phyloP scores from a whole-genome alignment of 2,797 vertebrate genomes.

The Esox masquinongy region DNA sequence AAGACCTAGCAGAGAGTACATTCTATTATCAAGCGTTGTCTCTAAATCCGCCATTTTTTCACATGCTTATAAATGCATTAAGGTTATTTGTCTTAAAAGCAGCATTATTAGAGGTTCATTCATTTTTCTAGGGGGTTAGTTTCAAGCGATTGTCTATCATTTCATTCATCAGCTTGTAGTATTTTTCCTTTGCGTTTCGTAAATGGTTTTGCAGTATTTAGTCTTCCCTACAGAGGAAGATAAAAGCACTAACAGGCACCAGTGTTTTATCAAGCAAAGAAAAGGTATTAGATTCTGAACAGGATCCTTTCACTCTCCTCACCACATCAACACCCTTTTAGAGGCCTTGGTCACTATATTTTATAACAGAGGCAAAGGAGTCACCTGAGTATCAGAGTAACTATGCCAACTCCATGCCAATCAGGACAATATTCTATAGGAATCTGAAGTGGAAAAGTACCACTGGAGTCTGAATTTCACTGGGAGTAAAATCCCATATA shows the following conservation, averaged over 20 bases:
- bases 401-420: not conserved
- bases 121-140: slow-evolving; percentile 45
- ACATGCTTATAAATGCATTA: slow-evolving; percentile 72
- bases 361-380: not conserved
- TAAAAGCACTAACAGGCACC: slow-evolving; percentile 73
- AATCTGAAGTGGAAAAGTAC: not conserved
- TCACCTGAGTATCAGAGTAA: not conserved
- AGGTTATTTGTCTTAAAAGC: slow-evolving; percentile 66
- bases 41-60: slow-evolving; percentile 54
- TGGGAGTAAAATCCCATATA: not conserved
- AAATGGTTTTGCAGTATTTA: slow-evolving; percentile 55
- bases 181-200: slow-evolving; percentile 48
- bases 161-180: slow-evolving; percentile 59
- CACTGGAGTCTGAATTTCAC: slow-evolving; percentile 6
- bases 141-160: slow-evolving; percentile 62
- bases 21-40: slow-evolving; percentile 57
- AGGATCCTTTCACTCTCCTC: slow-evolving; percentile 38
- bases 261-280: slow-evolving; percentile 69
- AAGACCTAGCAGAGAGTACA: slow-evolving; percentile 11
- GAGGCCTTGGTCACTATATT: not conserved
- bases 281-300: slow-evolving; percentile 46
- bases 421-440: not conserved
- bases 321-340: not conserved
- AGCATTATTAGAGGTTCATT: slow-evolving; percentile 61
- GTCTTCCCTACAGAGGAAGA: slow-evolving; percentile 51